Evolutionary conservation across 2,797 vertebrate species (phyloP).

Genomic region (Sandelia bainsii): DNA sequence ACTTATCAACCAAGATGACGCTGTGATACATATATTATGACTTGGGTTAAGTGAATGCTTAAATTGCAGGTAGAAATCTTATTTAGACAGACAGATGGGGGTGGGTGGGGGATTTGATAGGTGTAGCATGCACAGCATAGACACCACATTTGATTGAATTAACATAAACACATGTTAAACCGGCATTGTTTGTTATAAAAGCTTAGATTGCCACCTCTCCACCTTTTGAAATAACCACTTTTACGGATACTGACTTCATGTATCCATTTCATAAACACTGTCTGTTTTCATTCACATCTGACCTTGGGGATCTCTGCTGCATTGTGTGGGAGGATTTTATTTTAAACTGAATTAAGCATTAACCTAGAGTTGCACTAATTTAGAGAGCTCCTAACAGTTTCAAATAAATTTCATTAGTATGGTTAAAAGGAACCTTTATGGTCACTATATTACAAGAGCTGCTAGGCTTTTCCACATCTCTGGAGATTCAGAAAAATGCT

Average conservation of each 20-base stretch:
- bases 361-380: not conserved
- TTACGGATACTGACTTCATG: not conserved
- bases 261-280: not conserved
- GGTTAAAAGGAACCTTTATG: not conserved
- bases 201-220: not conserved
- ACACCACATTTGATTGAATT: slow-evolving; percentile 58
- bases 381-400: not conserved
- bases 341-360: slow-evolving; percentile 11
- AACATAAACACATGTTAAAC: slow-evolving; percentile 16
- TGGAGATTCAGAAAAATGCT: not conserved
- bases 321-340: not conserved
- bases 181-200: not conserved
- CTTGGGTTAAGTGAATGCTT: slow-evolving; percentile 41
- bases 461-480: slow-evolving; percentile 5
- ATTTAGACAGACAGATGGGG: slow-evolving; percentile 43
- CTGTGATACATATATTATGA: slow-evolving; percentile 22
- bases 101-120: slow-evolving; percentile 19
- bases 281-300: not conserved
- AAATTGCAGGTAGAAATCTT: slow-evolving; percentile 44
- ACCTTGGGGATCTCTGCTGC: not conserved
- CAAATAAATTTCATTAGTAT: not conserved
- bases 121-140: slow-evolving; percentile 44
- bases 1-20: slow-evolving; percentile 20
- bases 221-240: not conserved
- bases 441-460: not conserved